Evolutionary conservation across 2,113 vertebrate species (phyloP).

Genomic region (Podocnemis expansa): DNA sequence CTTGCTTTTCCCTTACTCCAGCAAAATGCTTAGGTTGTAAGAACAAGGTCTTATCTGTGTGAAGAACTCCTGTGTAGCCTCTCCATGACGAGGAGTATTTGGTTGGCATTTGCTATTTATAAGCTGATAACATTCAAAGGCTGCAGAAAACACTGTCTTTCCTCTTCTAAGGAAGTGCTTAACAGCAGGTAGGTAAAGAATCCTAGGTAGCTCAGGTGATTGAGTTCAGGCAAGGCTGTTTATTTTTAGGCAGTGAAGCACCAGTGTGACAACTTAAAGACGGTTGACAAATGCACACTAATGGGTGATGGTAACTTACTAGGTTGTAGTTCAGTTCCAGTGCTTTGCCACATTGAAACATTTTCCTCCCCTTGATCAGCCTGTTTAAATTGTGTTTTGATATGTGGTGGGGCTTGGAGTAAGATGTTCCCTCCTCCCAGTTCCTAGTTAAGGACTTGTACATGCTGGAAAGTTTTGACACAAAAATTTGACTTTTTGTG

Average conservation of each 20-base stretch:
- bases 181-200: not conserved
- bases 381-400: not conserved
- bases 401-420: not conserved
- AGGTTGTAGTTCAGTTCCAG: not conserved
- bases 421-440: not conserved
- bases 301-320: not conserved
- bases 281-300: rapidly evolving
- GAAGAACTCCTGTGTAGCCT: not conserved
- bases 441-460: too few species aligned
- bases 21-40: slow-evolving; percentile 10
- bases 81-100: not conserved
- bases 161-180: not conserved
- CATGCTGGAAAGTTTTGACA: too few species aligned
- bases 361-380: not conserved
- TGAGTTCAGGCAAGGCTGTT: not conserved
- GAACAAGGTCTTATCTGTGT: slow-evolving; percentile 17
- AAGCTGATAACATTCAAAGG: not conserved
- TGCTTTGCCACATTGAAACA: not conserved
- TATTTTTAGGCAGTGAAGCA: not conserved
- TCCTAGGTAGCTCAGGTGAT: not conserved
- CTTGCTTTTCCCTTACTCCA: not conserved
- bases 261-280: not conserved
- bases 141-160: not conserved
- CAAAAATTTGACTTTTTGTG: too few species aligned
- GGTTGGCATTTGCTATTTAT: not conserved